Evolutionary conservation across 2,888 invertebrate genomes (phyloP).

Genomic region (Entomobrya proxima): DNA sequence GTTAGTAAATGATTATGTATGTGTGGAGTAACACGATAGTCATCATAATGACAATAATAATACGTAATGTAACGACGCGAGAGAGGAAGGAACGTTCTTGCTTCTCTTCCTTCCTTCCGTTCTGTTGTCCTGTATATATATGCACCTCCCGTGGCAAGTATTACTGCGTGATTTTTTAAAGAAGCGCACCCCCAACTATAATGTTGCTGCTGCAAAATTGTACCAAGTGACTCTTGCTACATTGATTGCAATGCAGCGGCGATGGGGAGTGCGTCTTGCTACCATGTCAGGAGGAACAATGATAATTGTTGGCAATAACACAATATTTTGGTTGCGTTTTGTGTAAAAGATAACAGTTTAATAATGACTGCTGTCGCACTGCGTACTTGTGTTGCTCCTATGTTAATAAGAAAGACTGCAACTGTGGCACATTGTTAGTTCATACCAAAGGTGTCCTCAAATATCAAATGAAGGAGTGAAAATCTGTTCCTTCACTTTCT

Average conservation of each 20-base stretch:
- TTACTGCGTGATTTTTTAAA: constrained; percentile 35
- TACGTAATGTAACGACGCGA: constrained; percentile 41
- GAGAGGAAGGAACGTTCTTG: constrained; percentile 68
- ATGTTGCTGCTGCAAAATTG: constrained; percentile 29
- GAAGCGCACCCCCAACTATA: constrained; percentile 2
- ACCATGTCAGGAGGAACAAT: constrained; percentile 15
- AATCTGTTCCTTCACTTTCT: constrained; percentile 67
- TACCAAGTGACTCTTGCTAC: not conserved
- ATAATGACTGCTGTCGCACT: constrained; percentile 45
- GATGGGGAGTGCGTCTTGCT: constrained; percentile 10
- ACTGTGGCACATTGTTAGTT: constrained; percentile 53
- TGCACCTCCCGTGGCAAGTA: constrained; percentile 1
- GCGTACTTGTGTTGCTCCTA: constrained; percentile 16
- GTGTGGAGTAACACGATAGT: constrained; percentile 40
- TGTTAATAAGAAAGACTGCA: constrained; percentile 43
- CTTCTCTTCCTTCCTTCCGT: constrained; percentile 65
- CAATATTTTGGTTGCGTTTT: constrained; percentile 57
- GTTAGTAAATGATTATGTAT: constrained; percentile 52
- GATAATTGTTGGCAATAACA: constrained; percentile 37
- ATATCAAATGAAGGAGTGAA: constrained; percentile 51
- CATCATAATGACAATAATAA: constrained; percentile 37
- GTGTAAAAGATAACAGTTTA: constrained; percentile 60
- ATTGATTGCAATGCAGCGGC: not conserved
- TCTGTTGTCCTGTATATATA: constrained; percentile 25
- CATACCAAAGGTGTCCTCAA: constrained; percentile 22